These are phyloP conservation scores for Cotesia glomerata DNA, from an alignment of 1,140 invertebrate genomes.

Conservation along the genomic window DNA sequence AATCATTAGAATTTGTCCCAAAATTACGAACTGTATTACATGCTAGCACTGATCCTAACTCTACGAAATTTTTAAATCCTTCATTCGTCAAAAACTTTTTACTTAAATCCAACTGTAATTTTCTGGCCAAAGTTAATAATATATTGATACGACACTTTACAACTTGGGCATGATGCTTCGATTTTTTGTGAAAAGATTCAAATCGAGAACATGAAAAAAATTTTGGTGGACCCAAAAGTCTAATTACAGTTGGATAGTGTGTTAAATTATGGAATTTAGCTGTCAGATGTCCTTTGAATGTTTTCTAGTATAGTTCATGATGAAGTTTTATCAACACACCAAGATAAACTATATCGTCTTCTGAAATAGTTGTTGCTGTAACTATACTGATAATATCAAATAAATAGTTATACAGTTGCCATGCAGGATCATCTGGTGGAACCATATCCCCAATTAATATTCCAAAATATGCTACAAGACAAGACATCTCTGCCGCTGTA, in stretches of 20 bases:
- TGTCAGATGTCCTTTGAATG: constrained; percentile 19
- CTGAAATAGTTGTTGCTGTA: background rate
- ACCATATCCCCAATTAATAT: constrained; percentile 19
- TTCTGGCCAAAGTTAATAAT: background rate
- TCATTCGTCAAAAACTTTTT: background rate
- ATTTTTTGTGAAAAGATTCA: constrained; percentile 18
- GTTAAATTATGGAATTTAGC: constrained; percentile 17
- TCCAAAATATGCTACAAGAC: constrained; percentile 20
- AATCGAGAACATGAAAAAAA: constrained; percentile 9
- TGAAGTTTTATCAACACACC: constrained; percentile 18
- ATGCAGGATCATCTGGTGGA: constrained; percentile 14
- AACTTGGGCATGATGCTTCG: constrained; percentile 7
- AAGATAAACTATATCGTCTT: constrained; percentile 12
- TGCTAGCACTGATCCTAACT: too few relatives aligned
- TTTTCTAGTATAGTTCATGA: background rate
- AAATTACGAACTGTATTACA: too few relatives aligned
- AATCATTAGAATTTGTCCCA: too few relatives aligned
- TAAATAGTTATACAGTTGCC: constrained; percentile 4
- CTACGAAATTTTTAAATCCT: background rate
- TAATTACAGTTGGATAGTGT: constrained; percentile 16
- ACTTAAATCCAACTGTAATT: background rate
- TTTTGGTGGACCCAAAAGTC: constrained; percentile 8
- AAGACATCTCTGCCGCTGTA: constrained; percentile 19
- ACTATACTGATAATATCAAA: constrained; percentile 14
- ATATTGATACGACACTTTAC: constrained; percentile 16